Evolutionary conservation across 2,113 vertebrate species (phyloP).

Genomic region (Engystomops pustulosus): DNA sequence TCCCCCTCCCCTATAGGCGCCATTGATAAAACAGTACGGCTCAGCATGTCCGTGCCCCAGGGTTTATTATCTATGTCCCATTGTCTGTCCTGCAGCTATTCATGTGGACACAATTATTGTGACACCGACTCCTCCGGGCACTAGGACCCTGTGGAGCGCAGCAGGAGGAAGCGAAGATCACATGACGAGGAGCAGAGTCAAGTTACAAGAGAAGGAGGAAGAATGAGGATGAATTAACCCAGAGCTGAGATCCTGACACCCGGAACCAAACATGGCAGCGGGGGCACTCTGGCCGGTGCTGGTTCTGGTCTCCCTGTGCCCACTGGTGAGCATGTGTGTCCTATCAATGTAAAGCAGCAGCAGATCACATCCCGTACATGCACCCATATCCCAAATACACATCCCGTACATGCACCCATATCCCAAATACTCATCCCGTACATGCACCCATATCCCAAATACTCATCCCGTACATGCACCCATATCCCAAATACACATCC

Average conservation of each 20-base stretch:
- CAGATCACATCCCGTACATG: too few relatives aligned
- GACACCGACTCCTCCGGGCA: not conserved
- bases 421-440: too few relatives aligned
- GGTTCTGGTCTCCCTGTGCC: not conserved
- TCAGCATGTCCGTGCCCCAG: slow-evolving; percentile 9
- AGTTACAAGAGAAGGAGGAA: not conserved
- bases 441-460: too few relatives aligned
- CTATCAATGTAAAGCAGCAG: not conserved
- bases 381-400: too few relatives aligned
- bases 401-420: too few relatives aligned
- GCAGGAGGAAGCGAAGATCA: not conserved
- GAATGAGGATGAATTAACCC: not conserved
- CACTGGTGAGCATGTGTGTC: not conserved
- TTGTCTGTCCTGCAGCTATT: not conserved
- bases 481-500: too few relatives aligned
- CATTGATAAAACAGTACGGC: not conserved
- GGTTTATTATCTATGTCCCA: not conserved
- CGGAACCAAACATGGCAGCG: not conserved
- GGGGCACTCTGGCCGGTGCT: not conserved
- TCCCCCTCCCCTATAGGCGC: not conserved
- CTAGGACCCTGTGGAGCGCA: slow-evolving; percentile 12
- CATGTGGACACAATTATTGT: not conserved
- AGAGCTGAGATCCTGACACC: not conserved
- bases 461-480: too few relatives aligned
- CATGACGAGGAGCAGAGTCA: slow-evolving; percentile 27